phyloP scores from a whole-genome alignment of 2,797 vertebrate genomes.

The Sus cebifrons region DNA sequence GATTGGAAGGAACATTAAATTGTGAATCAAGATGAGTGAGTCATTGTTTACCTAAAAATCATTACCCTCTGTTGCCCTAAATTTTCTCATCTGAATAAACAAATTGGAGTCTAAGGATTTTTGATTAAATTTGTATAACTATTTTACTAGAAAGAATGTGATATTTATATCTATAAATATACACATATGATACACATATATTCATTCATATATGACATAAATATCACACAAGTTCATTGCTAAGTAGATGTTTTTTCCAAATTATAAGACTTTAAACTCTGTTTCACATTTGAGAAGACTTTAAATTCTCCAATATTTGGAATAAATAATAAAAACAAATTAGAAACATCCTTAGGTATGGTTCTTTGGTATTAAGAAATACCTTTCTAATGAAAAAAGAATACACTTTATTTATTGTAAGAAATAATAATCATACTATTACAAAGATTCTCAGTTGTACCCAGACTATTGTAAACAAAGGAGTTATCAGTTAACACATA shows the following conservation, averaged over 20 bases:
- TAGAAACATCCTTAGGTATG: background rate
- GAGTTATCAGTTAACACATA: background rate
- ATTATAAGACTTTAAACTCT: background rate
- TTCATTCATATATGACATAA: background rate
- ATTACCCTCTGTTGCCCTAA: background rate
- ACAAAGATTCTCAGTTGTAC: background rate
- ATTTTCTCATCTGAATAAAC: background rate
- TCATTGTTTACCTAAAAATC: background rate
- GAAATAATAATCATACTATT: conserved; percentile 16
- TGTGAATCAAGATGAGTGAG: background rate
- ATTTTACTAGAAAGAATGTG: background rate
- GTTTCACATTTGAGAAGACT: background rate
- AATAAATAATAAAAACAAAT: background rate
- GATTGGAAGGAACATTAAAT: background rate
- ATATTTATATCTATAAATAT: background rate
- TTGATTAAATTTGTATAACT: background rate
- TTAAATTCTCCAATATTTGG: background rate
- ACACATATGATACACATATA: background rate
- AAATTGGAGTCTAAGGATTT: background rate
- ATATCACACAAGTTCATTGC: background rate
- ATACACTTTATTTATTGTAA: background rate
- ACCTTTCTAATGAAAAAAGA: background rate
- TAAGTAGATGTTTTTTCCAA: background rate
- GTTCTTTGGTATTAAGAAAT: conserved; percentile 17
- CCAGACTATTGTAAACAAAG: background rate